Evolutionary conservation across 37 sponge, comb jelly and placozoan species (phyloP).

Genomic region (Halisarca cf. caerulea): DNA sequence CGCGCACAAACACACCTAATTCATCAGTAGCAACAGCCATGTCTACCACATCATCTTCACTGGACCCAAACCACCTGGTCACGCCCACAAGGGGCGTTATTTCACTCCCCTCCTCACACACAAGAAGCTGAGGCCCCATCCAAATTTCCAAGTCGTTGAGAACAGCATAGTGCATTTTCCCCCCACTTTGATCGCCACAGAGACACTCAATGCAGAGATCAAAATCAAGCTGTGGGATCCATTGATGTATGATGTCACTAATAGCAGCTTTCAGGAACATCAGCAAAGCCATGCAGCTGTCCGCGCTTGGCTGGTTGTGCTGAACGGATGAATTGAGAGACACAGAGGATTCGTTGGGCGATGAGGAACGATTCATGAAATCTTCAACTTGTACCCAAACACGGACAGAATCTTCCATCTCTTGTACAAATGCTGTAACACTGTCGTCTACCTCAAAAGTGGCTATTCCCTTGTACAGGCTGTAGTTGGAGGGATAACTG

Average conservation of each 20-base stretch:
- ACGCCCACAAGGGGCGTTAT: conserved; percentile 36
- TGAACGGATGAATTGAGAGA: background rate
- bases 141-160: conserved; percentile 41
- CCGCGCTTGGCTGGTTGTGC: conserved; percentile 23
- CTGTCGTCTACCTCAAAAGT: conserved; percentile 46
- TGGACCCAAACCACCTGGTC: conserved; percentile 61
- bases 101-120: conserved; percentile 60
- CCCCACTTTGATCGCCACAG: conserved; percentile 20
- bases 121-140: conserved; percentile 25
- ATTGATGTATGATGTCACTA: conserved; percentile 60
- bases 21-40: background rate
- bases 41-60: conserved; percentile 1
- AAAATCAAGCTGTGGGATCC: conserved; percentile 59
- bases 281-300: conserved; percentile 55
- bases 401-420: conserved; percentile 13
- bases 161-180: conserved; percentile 30
- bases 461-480: conserved; percentile 48
- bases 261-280: conserved; percentile 73
- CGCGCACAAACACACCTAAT: background rate
- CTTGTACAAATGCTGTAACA: conserved; percentile 22
- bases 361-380: background rate
- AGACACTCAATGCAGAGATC: conserved; percentile 52
- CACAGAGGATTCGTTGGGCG: background rate
- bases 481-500: conserved; percentile 36
- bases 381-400: conserved; percentile 41